Percentiles rank a stretch among this genome's conserved stretches.
Evolutionary conservation across 2,113 vertebrate species (phyloP).

Genomic region (Parus major): DNA sequence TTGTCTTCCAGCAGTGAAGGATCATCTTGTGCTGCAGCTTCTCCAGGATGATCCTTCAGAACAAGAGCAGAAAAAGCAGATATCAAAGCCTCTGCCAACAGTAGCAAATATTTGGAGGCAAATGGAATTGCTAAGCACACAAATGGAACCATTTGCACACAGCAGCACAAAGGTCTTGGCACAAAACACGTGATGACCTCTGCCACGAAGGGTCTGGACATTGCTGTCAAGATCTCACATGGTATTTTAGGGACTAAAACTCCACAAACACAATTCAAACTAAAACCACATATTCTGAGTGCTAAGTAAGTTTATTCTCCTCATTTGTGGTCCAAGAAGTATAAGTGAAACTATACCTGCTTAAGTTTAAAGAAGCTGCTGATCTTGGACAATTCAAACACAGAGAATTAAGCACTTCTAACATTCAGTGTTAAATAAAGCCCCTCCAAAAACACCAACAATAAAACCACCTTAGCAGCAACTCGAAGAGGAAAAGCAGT

Average conservation of each 20-base stretch:
- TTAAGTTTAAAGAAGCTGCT: not conserved
- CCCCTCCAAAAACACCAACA: not conserved
- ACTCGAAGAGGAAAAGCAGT: not conserved
- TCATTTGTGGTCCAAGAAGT: not conserved
- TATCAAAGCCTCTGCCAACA: not conserved
- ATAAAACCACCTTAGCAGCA: not conserved
- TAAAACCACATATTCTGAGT: not conserved
- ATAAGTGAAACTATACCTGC: rapidly evolving
- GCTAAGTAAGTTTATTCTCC: not conserved
- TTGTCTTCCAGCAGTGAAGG: conserved; percentile 30
- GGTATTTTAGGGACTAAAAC: not conserved
- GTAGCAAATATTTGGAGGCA: not conserved
- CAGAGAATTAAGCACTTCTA: not conserved
- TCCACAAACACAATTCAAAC: not conserved
- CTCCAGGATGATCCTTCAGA: conserved; percentile 46
- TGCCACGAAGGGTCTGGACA: not conserved
- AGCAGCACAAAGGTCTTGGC: not conserved
- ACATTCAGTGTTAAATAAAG: not conserved
- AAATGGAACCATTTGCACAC: not conserved
- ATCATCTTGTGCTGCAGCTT: not conserved
- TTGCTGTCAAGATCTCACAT: not conserved
- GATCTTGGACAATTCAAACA: not conserved
- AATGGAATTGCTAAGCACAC: not conserved
- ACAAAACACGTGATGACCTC: not conserved
- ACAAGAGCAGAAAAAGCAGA: not conserved